A percentile compares a stretch with the other conserved stretches of the same genome.
These are phyloP conservation scores for Ceratitis capitata DNA, from an alignment of 1,140 invertebrate species.

Conservation along the genomic window DNA sequence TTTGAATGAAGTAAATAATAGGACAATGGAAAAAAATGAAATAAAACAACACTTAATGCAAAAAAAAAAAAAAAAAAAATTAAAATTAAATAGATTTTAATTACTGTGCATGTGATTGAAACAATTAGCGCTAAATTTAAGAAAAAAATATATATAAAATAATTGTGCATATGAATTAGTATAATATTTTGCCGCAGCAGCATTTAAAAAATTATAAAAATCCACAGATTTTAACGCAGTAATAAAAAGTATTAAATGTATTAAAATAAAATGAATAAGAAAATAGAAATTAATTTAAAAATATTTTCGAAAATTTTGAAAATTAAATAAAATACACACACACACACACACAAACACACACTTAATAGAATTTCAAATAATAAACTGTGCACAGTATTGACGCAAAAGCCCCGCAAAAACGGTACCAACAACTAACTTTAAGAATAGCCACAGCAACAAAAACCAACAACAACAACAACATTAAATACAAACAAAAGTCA, in stretches of 20 bases:
- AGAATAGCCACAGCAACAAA: not conserved
- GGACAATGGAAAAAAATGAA: too few relatives aligned
- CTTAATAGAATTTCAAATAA: too few relatives aligned
- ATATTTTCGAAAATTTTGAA: too few relatives aligned
- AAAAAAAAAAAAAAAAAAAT: too few relatives aligned
- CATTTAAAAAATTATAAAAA: not conserved
- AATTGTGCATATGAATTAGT: too few relatives aligned
- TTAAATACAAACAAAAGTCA: not conserved
- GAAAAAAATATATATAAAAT: too few relatives aligned
- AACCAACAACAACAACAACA: not conserved
- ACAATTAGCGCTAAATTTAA: too few relatives aligned
- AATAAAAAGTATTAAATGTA: not conserved
- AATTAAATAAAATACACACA: too few relatives aligned
- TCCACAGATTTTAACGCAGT: not conserved
- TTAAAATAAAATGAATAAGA: not conserved
- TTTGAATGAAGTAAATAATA: not conserved
- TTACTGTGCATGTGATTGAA: too few relatives aligned
- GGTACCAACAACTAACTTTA: not conserved
- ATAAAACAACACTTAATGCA: too few relatives aligned
- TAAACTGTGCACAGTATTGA: not conserved
- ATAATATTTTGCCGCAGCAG: too few relatives aligned
- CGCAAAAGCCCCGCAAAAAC: not conserved
- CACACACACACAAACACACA: not conserved
- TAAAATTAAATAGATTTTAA: too few relatives aligned
- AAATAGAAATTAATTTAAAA: not conserved